Base-by-base conservation (phyloP, 2,888 invertebrate genomes). In the Tachystola acroxantha region DNA sequence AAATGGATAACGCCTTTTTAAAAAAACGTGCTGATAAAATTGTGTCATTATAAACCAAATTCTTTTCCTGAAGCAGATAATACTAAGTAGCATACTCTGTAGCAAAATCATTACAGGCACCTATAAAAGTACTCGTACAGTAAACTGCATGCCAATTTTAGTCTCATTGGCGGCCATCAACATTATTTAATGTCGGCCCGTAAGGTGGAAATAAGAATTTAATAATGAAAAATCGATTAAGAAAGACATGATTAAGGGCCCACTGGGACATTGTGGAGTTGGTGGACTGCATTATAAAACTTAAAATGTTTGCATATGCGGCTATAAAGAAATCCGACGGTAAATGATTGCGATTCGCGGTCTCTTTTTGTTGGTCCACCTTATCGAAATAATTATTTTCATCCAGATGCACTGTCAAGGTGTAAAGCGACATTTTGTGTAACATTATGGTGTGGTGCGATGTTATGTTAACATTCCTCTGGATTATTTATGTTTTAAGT, bases 161-260 rank as follows among this genome's bases (percentile, higher is more conserved):
- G 61, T 61, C 68, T 65, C 66, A 74, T 68, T 71, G 66, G 48
- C 54, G 66, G 48, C 54, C 61, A 55, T 59, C 59, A 57, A 56
- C 55, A 68, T 72, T 73, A 75, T 76, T 74, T 73, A 75, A 75
- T 57, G 52, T 51, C 60, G 51, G 45, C 50, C 50, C 56, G 39
- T 37, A 62, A 67, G 61, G 66, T 69, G 75, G 69, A 75, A 79
- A 76, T 73, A 75, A 74, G 64, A 64, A 62, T 49, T 54, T 59
- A 24, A 9, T 59, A 77, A 79, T 76, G 68, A 69, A 74, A 82
- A 79, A 79, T 80, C 80, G 79, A 81, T 81, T 80, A 80, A 71
- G 71, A 59, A 46, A 64, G 74, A 75, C 76, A 78, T 80, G 78
- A 81, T 80, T 76, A 74, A 81, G 70, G 40, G 49, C 62, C 67